Conservation (phyloP, 37 sponge, comb jelly and placozoan species). For the Halisarca cf. caerulea region DNA sequence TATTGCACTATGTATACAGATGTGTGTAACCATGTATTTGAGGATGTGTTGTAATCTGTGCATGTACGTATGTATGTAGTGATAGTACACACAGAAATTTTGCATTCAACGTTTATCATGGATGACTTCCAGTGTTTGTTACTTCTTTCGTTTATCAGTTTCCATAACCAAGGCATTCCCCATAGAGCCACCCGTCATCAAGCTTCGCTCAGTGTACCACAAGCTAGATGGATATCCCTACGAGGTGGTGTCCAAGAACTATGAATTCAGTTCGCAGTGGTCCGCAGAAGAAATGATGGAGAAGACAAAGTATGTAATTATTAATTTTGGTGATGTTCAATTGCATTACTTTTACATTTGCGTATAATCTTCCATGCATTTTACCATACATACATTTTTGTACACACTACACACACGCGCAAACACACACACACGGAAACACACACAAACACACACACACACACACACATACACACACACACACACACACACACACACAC, state of each 20-base stretch:
- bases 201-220: constrained; percentile 73
- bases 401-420: neutral
- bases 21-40: too few species aligned
- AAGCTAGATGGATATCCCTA: constrained; percentile 52
- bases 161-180: constrained; percentile 60
- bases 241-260: constrained; percentile 34
- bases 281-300: constrained; percentile 65
- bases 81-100: too few species aligned
- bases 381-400: neutral
- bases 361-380: neutral
- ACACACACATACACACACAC: neutral
- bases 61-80: neutral
- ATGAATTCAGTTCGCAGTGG: constrained; percentile 81
- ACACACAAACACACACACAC: constrained; percentile 1
- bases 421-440: neutral
- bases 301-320: constrained; percentile 42
- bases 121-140: neutral
- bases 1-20: too few species aligned
- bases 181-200: constrained; percentile 43
- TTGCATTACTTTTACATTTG: neutral
- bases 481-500: constrained; percentile 26
- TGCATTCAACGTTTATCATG: too few species aligned
- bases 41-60: neutral
- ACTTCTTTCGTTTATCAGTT: constrained; percentile 30
- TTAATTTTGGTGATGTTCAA: neutral